phyloP scores from a whole-genome alignment of 2,113 vertebrate genomes.

The Panthera uncia region DNA sequence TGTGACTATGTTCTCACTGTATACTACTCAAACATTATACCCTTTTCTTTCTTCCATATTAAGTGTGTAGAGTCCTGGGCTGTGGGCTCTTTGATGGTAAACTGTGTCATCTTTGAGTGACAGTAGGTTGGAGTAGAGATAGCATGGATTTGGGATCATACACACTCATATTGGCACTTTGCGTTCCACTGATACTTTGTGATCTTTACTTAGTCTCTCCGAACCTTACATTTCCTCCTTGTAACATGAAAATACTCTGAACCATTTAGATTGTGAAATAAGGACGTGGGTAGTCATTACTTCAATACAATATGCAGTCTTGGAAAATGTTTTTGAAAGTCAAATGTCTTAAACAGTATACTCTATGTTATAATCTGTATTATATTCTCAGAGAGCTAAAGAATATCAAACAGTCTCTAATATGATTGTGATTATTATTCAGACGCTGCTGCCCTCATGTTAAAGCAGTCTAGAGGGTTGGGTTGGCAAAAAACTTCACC shows the following conservation, averaged over 20 bases:
- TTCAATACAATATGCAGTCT: background rate
- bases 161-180: background rate
- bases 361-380: background rate
- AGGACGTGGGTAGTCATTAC: background rate
- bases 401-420: background rate
- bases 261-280: background rate
- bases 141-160: background rate
- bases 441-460: background rate
- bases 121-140: background rate
- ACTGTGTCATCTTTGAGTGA: background rate
- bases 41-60: background rate
- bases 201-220: background rate
- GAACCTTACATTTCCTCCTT: constrained; percentile 14
- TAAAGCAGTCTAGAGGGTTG: background rate
- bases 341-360: background rate
- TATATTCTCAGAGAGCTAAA: constrained; percentile 47
- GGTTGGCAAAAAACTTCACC: background rate
- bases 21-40: background rate
- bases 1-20: background rate
- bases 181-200: background rate
- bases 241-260: background rate
- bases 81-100: background rate
- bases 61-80: background rate
- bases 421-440: background rate
- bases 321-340: constrained; percentile 33